Base-by-base conservation (phyloP, 2,888 invertebrate species). In the Drosophila lutescens region DNA sequence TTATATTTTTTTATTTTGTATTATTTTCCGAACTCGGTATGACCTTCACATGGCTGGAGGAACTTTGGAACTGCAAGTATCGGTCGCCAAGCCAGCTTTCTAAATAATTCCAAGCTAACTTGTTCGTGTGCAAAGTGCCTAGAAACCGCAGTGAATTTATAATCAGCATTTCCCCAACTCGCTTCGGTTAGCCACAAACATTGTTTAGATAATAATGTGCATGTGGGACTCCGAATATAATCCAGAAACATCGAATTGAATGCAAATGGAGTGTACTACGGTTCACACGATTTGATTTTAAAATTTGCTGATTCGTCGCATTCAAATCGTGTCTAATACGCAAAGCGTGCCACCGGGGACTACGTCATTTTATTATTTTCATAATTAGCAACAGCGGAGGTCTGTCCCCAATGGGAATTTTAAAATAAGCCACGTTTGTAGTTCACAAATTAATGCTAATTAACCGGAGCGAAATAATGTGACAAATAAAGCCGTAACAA, bases 101-200 rank as follows among this genome's bases (percentile, higher is more conserved):
- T 66, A 62, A 60, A 62, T 76, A 50, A 68, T 51, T 66, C 61
- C 4, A 7, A 32, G 2, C 20, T 2, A 43, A 46, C 20, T 62
- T 51, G 65, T 49, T 72, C 82, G 79, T 81, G 79, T 30, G 80
- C 74, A 78, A 74, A 74, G 47, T 53, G 66, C 60, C 32, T 44
- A 13, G 10, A 74, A 82, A 82, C 86, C 81, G 50, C 84, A 84
- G 12, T 46, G 46, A 50, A 72, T 76, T 51, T 49, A 20, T 23
- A 50, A 53, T 56, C 23, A 46, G 46, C 32, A 59, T 50, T 44
- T 58, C 56, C 62, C 69, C 47, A 56, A 66, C 34, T 30, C 41
- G 49, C 26, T 59, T 53, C 7, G 34, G 50, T 13, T 61, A 53
- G 74, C 78, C 82, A 68, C 68, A 72, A 78, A 34, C 32, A 66